Evolutionary conservation across 2,113 vertebrate species (phyloP).

Genomic region (Coregonus clupeaformis): DNA sequence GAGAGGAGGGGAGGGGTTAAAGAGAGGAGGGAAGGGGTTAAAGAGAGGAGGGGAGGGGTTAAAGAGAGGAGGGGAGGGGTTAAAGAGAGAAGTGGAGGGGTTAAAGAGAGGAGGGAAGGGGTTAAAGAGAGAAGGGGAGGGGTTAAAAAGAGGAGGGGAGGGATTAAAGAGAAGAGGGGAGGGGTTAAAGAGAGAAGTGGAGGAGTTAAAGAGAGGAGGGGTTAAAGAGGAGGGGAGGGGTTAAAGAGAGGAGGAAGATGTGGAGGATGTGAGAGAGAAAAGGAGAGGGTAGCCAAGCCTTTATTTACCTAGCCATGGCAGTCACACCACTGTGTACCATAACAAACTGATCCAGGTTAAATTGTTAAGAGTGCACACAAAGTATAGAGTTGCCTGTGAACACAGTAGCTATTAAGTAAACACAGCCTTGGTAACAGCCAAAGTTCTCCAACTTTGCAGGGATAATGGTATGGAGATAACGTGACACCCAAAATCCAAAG

Average conservation of each 20-base stretch:
- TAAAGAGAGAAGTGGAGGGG: too few relatives aligned
- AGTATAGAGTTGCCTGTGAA: not conserved
- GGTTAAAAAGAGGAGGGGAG: not conserved
- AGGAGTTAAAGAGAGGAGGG: not conserved
- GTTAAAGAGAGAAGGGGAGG: too few relatives aligned
- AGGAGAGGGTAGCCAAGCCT: not conserved
- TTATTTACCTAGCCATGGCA: not conserved
- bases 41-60: too few relatives aligned
- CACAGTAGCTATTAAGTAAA: not conserved
- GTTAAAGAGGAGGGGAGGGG: too few relatives aligned
- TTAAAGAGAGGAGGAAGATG: not conserved
- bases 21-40: too few relatives aligned
- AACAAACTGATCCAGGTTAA: not conserved
- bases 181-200: too few relatives aligned
- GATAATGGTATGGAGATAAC: too few relatives aligned
- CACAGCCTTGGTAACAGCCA: not conserved
- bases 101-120: too few relatives aligned
- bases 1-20: too few relatives aligned
- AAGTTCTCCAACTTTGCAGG: not conserved
- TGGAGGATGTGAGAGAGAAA: not conserved
- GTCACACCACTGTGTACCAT: not conserved
- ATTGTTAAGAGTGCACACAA: not conserved
- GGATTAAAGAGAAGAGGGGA: too few relatives aligned
- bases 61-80: too few relatives aligned
- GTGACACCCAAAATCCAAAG: too few relatives aligned